phyloP scores from a whole-genome alignment of 2,888 invertebrate species.

The Lepidocyrtoides sp. region DNA sequence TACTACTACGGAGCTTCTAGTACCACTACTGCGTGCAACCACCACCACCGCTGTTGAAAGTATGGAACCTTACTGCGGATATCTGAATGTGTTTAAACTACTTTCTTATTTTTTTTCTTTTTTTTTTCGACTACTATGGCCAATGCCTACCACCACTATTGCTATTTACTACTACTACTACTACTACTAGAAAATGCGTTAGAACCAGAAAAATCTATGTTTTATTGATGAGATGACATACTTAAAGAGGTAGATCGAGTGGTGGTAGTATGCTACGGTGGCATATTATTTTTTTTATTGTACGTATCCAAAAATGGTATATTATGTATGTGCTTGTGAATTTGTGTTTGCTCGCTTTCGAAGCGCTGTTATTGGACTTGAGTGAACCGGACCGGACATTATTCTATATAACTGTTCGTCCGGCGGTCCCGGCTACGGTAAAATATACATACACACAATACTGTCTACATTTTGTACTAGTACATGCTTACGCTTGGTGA shows the following conservation, averaged over 20 bases:
- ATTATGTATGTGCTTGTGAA: background rate
- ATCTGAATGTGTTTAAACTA: slow-evolving; percentile 25
- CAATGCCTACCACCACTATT: background rate
- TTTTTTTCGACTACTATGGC: background rate
- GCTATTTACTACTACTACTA: slow-evolving; percentile 46
- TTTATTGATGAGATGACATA: slow-evolving; percentile 82
- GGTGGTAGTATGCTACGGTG: slow-evolving; percentile 16
- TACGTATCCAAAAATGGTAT: background rate
- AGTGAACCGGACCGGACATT: slow-evolving; percentile 36
- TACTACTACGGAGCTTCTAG: background rate
- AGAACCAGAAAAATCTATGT: slow-evolving; percentile 76
- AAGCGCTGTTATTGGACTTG: slow-evolving; percentile 32
- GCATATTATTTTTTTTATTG: background rate
- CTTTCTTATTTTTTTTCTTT: background rate
- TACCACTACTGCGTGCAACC: background rate
- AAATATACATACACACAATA: background rate
- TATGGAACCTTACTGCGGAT: slow-evolving; percentile 47
- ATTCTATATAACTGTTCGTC: background rate
- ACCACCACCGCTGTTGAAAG: background rate
- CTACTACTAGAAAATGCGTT: slow-evolving; percentile 70
- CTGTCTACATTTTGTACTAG: background rate
- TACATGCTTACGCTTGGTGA: background rate
- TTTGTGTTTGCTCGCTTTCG: background rate
- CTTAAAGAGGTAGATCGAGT: slow-evolving; percentile 70
- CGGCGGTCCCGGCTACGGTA: too few species aligned